These are phyloP conservation scores for Orthosia gothica DNA, from an alignment of 2,888 invertebrate species.

Conservation along the genomic window DNA sequence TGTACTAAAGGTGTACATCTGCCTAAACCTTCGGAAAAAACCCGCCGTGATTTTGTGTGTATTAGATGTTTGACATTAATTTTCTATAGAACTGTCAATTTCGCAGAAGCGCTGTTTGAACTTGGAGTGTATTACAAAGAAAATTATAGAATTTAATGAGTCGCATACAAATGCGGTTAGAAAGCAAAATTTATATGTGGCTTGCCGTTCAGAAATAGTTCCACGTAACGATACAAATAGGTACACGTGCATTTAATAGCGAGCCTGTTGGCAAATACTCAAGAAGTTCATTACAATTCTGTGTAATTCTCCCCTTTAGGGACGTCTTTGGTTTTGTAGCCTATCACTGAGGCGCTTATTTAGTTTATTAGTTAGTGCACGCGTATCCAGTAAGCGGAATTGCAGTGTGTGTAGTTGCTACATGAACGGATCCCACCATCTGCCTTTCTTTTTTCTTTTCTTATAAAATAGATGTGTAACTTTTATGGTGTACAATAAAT, in stretches of 20 bases:
- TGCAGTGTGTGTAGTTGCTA: no score
- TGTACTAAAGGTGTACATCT: no score
- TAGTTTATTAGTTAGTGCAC: no score
- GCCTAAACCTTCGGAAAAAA: no score
- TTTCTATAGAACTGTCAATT: background rate
- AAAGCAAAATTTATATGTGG: background rate
- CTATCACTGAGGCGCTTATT: no score
- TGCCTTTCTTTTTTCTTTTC: no score
- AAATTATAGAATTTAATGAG: background rate
- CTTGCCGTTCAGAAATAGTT: background rate
- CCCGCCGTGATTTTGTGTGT: no score
- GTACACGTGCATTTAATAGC: conserved; percentile 5
- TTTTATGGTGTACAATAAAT: no score
- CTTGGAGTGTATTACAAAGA: background rate
- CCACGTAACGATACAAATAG: background rate
- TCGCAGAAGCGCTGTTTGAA: background rate
- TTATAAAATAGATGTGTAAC: no score
- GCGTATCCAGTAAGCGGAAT: no score
- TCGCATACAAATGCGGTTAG: background rate
- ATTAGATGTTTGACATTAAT: background rate
- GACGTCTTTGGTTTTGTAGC: background rate
- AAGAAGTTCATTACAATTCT: conserved; percentile 8
- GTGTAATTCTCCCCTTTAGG: background rate
- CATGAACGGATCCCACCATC: no score
- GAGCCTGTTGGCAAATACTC: background rate